Conservation (phyloP, 2,113 vertebrate species). For the Cephalopterus ornatus region DNA sequence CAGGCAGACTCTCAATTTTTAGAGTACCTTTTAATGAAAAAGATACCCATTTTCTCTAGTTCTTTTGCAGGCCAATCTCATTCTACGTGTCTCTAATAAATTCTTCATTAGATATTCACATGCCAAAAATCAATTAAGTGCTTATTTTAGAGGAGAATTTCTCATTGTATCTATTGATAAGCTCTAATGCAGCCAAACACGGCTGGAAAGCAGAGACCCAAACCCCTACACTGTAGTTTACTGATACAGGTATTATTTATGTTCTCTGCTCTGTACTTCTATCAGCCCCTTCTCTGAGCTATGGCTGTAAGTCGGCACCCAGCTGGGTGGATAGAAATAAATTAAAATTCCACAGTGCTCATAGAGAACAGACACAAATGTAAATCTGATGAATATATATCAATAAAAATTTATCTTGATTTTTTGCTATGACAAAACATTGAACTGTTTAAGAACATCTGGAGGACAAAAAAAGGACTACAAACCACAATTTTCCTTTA, state of each 20-base stretch:
- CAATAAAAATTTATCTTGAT: background rate
- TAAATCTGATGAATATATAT: background rate
- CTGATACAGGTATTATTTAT: background rate
- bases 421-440: background rate
- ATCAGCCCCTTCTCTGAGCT: background rate
- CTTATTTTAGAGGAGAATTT: background rate
- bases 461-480: background rate
- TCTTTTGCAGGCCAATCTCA: background rate
- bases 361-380: background rate
- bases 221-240: background rate
- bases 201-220: background rate
- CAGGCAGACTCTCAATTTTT: background rate
- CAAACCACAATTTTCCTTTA: background rate
- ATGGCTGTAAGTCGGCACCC: background rate
- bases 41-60: background rate
- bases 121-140: background rate
- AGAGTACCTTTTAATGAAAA: background rate
- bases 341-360: constrained; percentile 10
- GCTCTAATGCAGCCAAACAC: background rate
- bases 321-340: background rate
- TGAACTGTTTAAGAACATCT: background rate
- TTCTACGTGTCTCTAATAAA: background rate
- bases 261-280: background rate
- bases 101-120: background rate
- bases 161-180: background rate